Conservation (phyloP, 2,888 invertebrate genomes). For the Pseudolycoriella hygida region DNA sequence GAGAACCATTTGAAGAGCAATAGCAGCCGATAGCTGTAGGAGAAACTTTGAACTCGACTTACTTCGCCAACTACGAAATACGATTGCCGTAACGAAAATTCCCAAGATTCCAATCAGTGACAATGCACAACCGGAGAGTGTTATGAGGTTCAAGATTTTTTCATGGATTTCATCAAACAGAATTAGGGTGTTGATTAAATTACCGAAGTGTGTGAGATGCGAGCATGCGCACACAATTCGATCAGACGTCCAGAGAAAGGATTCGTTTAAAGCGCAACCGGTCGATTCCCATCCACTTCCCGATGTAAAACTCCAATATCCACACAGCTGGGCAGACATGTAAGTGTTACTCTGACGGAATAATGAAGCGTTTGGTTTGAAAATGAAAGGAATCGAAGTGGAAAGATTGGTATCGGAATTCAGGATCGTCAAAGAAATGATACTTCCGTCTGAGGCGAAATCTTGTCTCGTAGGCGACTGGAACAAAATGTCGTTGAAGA, state of each 20-base stretch:
- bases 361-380: too few relatives aligned
- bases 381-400: too few relatives aligned
- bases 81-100: slow-evolving; percentile 37
- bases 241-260: slow-evolving; percentile 21
- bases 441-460: too few relatives aligned
- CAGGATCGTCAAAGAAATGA: too few relatives aligned
- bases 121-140: slow-evolving; percentile 37
- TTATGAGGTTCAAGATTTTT: slow-evolving; percentile 36
- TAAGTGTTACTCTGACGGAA: too few relatives aligned
- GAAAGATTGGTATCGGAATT: too few relatives aligned
- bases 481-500: too few relatives aligned
- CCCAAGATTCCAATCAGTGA: slow-evolving; percentile 39
- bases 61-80: slow-evolving; percentile 40
- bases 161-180: slow-evolving; percentile 24
- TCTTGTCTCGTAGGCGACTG: too few relatives aligned
- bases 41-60: slow-evolving; percentile 46
- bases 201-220: slow-evolving; percentile 42
- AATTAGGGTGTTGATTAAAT: slow-evolving; percentile 26
- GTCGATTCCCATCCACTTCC: slow-evolving; percentile 33
- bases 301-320: slow-evolving; percentile 37
- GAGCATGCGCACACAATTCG: slow-evolving; percentile 31
- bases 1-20: slow-evolving; percentile 37
- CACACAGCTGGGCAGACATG: slow-evolving; percentile 22
- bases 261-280: slow-evolving; percentile 31
- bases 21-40: slow-evolving; percentile 41